Conservation (phyloP, 2,113 vertebrate species). For the Rhynchopsitta pachyrhyncha region DNA sequence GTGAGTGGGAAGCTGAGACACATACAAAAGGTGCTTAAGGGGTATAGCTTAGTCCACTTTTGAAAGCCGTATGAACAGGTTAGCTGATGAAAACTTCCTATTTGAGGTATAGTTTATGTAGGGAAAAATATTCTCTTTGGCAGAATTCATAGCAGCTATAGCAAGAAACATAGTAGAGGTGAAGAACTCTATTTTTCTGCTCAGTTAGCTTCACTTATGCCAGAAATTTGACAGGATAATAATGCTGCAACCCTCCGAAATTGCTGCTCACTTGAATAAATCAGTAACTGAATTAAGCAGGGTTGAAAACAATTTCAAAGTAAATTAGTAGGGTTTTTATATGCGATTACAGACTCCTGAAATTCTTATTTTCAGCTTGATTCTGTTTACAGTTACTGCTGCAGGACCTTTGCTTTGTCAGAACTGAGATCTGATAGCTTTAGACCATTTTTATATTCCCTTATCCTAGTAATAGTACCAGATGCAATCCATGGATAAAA, state of each 20-base stretch:
- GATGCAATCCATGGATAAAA: not conserved
- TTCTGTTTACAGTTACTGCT: not conserved
- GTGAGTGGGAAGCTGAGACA: not conserved
- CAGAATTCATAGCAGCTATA: not conserved
- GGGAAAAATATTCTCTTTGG: not conserved
- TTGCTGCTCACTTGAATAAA: not conserved
- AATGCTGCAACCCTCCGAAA: not conserved
- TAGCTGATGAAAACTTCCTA: not conserved
- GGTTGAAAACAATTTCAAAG: not conserved
- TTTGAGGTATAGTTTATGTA: not conserved
- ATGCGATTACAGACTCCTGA: not conserved
- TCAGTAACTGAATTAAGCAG: not conserved
- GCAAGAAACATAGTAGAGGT: not conserved
- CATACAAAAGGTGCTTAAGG: not conserved
- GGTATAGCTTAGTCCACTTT: not conserved
- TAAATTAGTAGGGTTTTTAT: accelerated
- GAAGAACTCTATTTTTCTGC: not conserved
- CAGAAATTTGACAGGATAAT: not conserved
- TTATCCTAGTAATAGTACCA: not conserved
- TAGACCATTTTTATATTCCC: not conserved
- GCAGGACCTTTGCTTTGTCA: not conserved
- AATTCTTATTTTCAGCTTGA: not conserved
- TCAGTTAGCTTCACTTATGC: not conserved
- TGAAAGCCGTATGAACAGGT: not conserved
- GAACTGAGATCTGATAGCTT: not conserved